Percentiles rank a stretch among this genome's conserved stretches.
Evolutionary conservation across 1,140 invertebrate species (phyloP).

Genomic region (Drosophila nasuta): DNA sequence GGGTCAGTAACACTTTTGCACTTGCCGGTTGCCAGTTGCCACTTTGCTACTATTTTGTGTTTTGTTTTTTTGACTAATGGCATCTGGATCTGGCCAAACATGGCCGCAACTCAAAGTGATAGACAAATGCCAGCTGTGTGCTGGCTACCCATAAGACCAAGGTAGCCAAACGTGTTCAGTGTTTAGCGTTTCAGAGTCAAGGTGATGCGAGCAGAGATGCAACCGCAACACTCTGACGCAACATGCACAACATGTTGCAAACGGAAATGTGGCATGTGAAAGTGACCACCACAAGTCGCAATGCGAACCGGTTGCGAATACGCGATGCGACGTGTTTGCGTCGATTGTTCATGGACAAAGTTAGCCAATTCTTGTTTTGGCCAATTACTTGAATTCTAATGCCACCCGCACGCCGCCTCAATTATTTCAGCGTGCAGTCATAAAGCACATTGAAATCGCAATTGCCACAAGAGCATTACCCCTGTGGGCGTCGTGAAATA

Average conservation of each 20-base stretch:
- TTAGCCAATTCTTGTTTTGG: slow-evolving; percentile 51
- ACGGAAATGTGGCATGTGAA: slow-evolving; percentile 76
- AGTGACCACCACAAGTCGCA: slow-evolving; percentile 45
- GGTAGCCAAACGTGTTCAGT: slow-evolving; percentile 23
- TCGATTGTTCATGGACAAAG: slow-evolving; percentile 61
- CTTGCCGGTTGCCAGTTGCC: slow-evolving; percentile 25
- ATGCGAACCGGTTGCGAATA: slow-evolving; percentile 71
- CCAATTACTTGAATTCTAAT: slow-evolving; percentile 68
- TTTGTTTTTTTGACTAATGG: slow-evolving; percentile 33
- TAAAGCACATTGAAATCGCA: slow-evolving; percentile 46
- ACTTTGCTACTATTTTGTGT: not conserved
- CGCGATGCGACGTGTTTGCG: slow-evolving; percentile 44
- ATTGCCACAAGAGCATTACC: slow-evolving; percentile 19
- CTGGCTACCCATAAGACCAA: slow-evolving; percentile 21
- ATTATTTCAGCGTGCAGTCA: slow-evolving; percentile 62
- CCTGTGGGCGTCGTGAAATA: slow-evolving; percentile 31
- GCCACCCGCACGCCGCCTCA: slow-evolving; percentile 74
- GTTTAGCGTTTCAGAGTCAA: slow-evolving; percentile 67
- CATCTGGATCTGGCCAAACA: slow-evolving; percentile 41
- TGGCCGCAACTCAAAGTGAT: slow-evolving; percentile 11
- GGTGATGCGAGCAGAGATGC: slow-evolving; percentile 65
- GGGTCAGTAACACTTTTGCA: slow-evolving; percentile 38
- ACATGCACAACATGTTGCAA: slow-evolving; percentile 46
- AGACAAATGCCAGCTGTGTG: slow-evolving; percentile 43
- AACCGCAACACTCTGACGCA: slow-evolving; percentile 64